Evolutionary conservation across 2,797 vertebrate genomes (phyloP).

Genomic region (Channallabes apus): DNA sequence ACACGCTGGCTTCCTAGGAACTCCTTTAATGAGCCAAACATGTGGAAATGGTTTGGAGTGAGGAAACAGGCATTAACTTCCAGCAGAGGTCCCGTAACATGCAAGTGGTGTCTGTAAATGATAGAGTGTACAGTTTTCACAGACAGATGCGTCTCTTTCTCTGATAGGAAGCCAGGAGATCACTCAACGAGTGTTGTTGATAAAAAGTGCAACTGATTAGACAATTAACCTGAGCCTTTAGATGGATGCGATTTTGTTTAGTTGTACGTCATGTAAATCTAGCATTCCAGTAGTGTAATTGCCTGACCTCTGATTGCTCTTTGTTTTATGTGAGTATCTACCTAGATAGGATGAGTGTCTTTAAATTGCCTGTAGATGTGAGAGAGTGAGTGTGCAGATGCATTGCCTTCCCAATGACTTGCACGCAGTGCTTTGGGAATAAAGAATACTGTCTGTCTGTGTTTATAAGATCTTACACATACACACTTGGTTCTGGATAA

Average conservation of each 20-base stretch:
- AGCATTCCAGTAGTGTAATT: background rate
- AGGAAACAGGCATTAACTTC: no score
- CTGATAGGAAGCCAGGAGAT: background rate
- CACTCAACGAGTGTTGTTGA: background rate
- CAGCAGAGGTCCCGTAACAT: no score
- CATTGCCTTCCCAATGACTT: background rate
- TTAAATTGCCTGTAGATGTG: slow-evolving; percentile 10
- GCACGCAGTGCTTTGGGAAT: background rate
- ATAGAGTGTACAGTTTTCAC: no score
- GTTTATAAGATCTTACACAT: slow-evolving; percentile 14
- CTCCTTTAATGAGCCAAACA: no score
- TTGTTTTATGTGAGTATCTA: background rate
- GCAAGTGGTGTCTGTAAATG: no score
- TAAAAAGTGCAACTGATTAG: background rate
- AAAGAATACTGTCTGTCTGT: background rate
- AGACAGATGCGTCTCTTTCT: no score
- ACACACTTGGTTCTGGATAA: background rate
- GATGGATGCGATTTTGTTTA: background rate
- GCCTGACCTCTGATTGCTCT: background rate
- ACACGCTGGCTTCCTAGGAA: no score
- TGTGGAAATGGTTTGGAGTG: no score
- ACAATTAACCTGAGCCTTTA: background rate
- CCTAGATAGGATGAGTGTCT: background rate
- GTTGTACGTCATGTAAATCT: background rate
- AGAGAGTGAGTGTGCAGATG: background rate